Base-by-base conservation (phyloP, 2,888 invertebrate species). In the Hyposoter dolosus region DNA sequence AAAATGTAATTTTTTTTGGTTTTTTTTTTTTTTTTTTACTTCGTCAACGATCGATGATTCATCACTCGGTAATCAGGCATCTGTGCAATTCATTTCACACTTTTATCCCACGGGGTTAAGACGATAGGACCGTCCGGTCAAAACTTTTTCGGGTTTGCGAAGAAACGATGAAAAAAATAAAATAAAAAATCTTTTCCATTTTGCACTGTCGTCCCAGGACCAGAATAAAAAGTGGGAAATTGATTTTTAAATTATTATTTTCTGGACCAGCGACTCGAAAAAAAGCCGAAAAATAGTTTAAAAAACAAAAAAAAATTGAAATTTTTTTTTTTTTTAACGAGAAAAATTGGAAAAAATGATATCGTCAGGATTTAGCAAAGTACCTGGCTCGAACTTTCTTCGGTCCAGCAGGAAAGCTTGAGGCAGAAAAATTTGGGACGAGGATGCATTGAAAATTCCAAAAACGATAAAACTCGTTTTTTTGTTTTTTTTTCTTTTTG, bases 391-490 rank as follows among this genome's bases (percentile, higher is more conserved):
- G 32, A 32, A 32, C 32, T 32, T 32, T 3, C 1, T 1, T 32
- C 32, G 32, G 32, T 32, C 4, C 32, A 32, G 32, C 3, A 32
- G 6, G 6, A 65, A 47, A 69, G 3, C 7, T 35, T 7, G 5
- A 15, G 69, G 69, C n/a, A 1, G 10, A 71, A 69, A 6, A 45
- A 32, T 69, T 35, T n/a, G 32, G 79, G 60, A 78, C 60, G 12
- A 60, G 69, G 69, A 28, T n/a, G 40, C n/a, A 53, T 28, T 69
- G 79, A 53, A 45, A 19, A 45, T 79, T 60, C n/a, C 15, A 76
- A 47, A 65, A 60, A 47, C 47, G 47, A 45, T 47, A 80, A 82
- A 85, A 32, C 23, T 28, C 74, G 74, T 43, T 45, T 56, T 23
- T 71, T 71, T 35, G 15, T 68, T 43, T 50, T 40, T 47, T 5